These are phyloP conservation scores for Neodiprion lecontei DNA, from an alignment of 1,140 invertebrate species.

Conservation along the genomic window DNA sequence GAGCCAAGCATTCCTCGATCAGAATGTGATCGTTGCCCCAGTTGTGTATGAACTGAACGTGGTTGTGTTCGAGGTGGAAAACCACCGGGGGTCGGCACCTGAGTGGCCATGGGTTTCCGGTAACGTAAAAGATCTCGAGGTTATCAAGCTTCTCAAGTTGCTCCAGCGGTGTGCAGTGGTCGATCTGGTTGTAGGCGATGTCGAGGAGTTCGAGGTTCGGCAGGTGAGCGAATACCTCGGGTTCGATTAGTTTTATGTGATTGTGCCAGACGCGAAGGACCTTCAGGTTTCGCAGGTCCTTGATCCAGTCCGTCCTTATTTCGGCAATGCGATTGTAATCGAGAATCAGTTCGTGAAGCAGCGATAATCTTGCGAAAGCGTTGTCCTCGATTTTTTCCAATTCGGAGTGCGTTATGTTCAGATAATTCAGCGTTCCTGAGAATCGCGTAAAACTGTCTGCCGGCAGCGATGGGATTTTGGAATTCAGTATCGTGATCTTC, in stretches of 20 bases:
- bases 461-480: background rate
- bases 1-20: background rate
- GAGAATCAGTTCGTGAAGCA: background rate
- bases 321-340: background rate
- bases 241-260: background rate
- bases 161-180: background rate
- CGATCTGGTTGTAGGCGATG: background rate
- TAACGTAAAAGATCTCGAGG: background rate
- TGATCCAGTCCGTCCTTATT: constrained; percentile 4
- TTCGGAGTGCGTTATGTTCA: background rate
- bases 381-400: background rate
- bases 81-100: background rate
- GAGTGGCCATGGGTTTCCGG: background rate
- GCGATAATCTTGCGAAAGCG: background rate
- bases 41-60: background rate
- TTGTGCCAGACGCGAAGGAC: background rate
- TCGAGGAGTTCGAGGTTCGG: background rate
- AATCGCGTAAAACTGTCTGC: background rate
- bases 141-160: background rate
- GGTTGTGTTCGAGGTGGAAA: background rate
- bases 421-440: background rate
- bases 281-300: background rate
- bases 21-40: background rate
- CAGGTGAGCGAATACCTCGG: background rate
- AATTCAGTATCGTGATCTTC: background rate